Evolutionary conservation across 2,797 vertebrate genomes (phyloP).

Genomic region (Cyclura pinguis): DNA sequence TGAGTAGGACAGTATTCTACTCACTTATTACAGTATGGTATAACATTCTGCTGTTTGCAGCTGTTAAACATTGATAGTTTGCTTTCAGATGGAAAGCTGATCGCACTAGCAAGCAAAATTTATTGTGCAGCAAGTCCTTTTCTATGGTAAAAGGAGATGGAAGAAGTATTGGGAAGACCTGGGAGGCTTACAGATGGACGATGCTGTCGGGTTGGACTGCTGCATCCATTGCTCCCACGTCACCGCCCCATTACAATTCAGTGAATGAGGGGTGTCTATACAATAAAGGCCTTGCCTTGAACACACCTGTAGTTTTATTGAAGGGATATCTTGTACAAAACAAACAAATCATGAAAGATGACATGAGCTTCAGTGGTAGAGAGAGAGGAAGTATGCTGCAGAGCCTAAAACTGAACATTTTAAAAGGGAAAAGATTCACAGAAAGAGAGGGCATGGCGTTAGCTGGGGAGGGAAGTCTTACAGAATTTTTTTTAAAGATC

Average conservation of each 20-base stretch:
- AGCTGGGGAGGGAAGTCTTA: background rate
- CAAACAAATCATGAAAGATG: background rate
- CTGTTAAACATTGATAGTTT: background rate
- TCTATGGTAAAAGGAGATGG: background rate
- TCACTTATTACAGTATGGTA: background rate
- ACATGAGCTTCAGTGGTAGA: background rate
- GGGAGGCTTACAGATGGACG: background rate
- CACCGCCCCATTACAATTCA: background rate
- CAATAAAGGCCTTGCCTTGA: background rate
- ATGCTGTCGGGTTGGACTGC: background rate
- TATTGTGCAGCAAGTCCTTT: background rate
- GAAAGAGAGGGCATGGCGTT: background rate
- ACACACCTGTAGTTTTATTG: background rate
- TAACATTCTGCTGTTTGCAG: background rate
- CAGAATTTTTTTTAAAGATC: background rate
- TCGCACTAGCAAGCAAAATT: background rate
- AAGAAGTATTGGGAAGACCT: background rate
- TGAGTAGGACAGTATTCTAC: background rate
- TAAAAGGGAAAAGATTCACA: background rate
- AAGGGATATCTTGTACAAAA: background rate
- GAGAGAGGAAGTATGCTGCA: background rate
- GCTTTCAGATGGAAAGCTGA: background rate
- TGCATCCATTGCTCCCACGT: no score
- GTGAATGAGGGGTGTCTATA: background rate
- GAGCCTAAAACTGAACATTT: background rate